Conservation (phyloP, 1,140 invertebrate species). For the Drosophila lowei region DNA sequence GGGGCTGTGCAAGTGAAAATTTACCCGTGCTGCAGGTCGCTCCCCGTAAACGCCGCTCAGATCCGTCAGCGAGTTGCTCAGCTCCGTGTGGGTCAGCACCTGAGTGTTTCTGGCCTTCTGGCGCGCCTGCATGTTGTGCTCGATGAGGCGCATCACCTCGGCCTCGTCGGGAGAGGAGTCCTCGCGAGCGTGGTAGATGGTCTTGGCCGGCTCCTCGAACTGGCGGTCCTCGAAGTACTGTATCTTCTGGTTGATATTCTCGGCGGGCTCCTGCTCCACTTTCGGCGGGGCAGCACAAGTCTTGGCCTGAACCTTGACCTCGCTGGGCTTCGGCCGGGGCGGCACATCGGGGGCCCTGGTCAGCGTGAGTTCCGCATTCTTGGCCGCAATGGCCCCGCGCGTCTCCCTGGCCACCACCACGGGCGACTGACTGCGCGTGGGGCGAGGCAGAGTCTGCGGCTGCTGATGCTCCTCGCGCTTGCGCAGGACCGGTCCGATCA, state of each 20-base stretch:
- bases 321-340: conserved; percentile 58
- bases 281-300: neutral
- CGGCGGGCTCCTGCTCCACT: conserved; percentile 22
- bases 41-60: conserved; percentile 92
- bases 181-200: conserved; percentile 85
- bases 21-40: conserved; percentile 83
- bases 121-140: conserved; percentile 75
- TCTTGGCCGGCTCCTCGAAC: conserved; percentile 83
- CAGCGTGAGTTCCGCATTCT: conserved; percentile 83
- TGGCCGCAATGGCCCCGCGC: conserved; percentile 86
- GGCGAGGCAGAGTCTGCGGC: conserved; percentile 52
- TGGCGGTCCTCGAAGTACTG: conserved; percentile 90
- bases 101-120: conserved; percentile 55
- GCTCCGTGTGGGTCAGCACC: conserved; percentile 54
- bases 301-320: conserved; percentile 22
- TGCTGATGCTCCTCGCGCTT: conserved; percentile 70
- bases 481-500: conserved; percentile 80
- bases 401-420: conserved; percentile 86
- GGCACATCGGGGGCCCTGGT: conserved; percentile 50
- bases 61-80: conserved; percentile 88
- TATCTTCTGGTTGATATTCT: conserved; percentile 87
- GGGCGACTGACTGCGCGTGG: conserved; percentile 83
- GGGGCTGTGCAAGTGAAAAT: conserved; percentile 81
- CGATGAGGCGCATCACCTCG: conserved; percentile 71
- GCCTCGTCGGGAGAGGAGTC: conserved; percentile 84